Evolutionary conservation across 2,797 vertebrate genomes (phyloP).

Genomic region (Danio aesculapii): DNA sequence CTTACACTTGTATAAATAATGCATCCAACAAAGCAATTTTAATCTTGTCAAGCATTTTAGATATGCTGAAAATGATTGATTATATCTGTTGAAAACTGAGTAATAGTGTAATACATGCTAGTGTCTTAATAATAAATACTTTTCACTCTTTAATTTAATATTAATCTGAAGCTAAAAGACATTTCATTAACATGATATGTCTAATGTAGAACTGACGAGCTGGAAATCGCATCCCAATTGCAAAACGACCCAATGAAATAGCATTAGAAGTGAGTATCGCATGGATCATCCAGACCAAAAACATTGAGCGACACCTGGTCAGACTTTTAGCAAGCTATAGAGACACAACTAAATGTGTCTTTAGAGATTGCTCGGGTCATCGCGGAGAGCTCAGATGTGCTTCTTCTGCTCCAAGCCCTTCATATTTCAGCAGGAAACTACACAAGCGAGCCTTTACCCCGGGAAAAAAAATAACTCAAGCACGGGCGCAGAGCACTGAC

Average conservation of each 20-base stretch:
- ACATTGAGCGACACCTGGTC: neutral
- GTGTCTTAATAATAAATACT: neutral
- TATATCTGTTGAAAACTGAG: neutral
- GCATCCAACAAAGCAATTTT: neutral
- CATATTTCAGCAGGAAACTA: slow-evolving; percentile 5
- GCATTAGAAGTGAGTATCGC: neutral
- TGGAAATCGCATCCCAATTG: neutral
- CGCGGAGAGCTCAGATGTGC: slow-evolving; percentile 49
- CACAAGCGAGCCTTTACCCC: slow-evolving; percentile 60
- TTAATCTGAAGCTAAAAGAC: neutral
- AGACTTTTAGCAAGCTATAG: neutral
- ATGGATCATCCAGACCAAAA: neutral
- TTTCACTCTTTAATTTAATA: neutral
- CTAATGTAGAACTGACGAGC: neutral
- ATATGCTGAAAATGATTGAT: neutral
- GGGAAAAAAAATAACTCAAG: slow-evolving; percentile 57
- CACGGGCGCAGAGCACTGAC: slow-evolving; percentile 67
- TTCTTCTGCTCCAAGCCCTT: slow-evolving; percentile 8
- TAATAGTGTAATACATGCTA: neutral
- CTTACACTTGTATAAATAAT: neutral
- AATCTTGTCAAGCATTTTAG: too few relatives aligned
- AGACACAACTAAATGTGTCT: neutral
- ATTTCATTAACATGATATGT: neutral
- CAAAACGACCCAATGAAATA: slow-evolving; percentile 26
- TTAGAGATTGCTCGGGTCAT: neutral